Evolutionary conservation across 2,797 vertebrate species (phyloP).

Genomic region (Morus bassanus): DNA sequence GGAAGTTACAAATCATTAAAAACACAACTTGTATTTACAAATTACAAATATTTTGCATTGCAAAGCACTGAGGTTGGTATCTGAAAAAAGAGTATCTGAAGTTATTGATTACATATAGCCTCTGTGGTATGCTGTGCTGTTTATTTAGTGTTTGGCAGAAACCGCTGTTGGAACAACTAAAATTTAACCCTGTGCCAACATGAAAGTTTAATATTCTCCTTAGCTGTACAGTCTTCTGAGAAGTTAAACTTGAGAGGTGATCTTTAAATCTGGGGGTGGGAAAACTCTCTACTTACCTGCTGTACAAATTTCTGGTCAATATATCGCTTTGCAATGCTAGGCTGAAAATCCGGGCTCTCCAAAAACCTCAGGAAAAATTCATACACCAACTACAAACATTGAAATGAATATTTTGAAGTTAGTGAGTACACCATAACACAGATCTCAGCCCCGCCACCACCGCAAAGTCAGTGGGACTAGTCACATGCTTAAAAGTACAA

Average conservation of each 20-base stretch:
- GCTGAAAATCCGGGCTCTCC: slow-evolving; percentile 97
- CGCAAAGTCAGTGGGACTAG: neutral
- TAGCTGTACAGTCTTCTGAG: neutral
- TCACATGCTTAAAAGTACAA: neutral
- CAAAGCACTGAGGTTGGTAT: neutral
- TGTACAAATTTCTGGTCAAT: slow-evolving; percentile 99
- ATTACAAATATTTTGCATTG: neutral
- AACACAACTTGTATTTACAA: neutral
- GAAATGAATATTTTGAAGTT: slow-evolving; percentile 14
- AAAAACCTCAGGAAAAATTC: slow-evolving; percentile 97
- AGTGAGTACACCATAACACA: neutral
- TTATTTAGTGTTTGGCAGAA: neutral
- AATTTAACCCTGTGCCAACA: neutral
- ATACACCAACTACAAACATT: slow-evolving; percentile 87
- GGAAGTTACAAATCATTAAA: neutral
- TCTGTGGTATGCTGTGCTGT: neutral
- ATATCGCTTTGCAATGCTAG: slow-evolving; percentile 92
- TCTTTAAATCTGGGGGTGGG: neutral
- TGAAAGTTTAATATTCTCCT: neutral
- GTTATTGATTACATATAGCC: neutral
- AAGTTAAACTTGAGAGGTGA: neutral
- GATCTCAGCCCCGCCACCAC: neutral
- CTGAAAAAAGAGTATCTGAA: neutral
- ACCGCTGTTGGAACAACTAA: neutral
- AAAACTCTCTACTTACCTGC: slow-evolving; percentile 81